Percentiles rank a stretch among this genome's conserved stretches.
Evolutionary conservation across 2,113 vertebrate species (phyloP).

Genomic region (Syrmaticus mikado): DNA sequence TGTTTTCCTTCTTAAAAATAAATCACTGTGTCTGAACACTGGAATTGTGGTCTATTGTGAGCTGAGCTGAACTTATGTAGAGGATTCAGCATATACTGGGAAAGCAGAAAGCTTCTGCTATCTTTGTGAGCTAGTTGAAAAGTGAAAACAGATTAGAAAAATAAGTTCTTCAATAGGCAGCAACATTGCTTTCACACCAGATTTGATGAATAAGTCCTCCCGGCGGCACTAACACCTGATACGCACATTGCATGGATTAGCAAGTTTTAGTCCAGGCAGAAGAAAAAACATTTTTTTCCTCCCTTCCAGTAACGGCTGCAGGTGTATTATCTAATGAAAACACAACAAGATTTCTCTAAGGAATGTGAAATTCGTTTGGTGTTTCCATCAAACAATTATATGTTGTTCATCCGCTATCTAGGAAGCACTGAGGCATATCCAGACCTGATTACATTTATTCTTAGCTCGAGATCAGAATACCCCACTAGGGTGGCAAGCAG

Average conservation of each 20-base stretch:
- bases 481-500: neutral
- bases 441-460: constrained; percentile 48
- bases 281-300: constrained; percentile 11
- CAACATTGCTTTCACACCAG: constrained; percentile 45
- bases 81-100: constrained; percentile 43
- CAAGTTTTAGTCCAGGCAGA: constrained; percentile 40
- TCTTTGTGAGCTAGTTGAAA: constrained; percentile 60
- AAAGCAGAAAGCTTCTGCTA: constrained; percentile 54
- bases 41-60: constrained; percentile 48
- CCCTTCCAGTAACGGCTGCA: constrained; percentile 29
- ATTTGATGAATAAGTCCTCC: constrained; percentile 60
- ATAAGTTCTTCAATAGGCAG: constrained; percentile 60
- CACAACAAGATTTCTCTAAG: constrained; percentile 67
- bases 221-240: constrained; percentile 54
- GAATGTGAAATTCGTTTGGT: constrained; percentile 55
- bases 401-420: constrained; percentile 38
- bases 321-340: constrained; percentile 70
- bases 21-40: constrained; percentile 2
- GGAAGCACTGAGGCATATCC: constrained; percentile 53
- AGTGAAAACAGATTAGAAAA: constrained; percentile 63
- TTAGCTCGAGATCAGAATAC: constrained; percentile 35
- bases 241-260: constrained; percentile 57
- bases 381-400: constrained; percentile 68
- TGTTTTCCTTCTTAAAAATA: constrained; percentile 37
- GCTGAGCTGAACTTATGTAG: constrained; percentile 42